These are phyloP conservation scores for Mixornis gularis DNA, from an alignment of 2,113 vertebrate genomes.

Conservation along the genomic window DNA sequence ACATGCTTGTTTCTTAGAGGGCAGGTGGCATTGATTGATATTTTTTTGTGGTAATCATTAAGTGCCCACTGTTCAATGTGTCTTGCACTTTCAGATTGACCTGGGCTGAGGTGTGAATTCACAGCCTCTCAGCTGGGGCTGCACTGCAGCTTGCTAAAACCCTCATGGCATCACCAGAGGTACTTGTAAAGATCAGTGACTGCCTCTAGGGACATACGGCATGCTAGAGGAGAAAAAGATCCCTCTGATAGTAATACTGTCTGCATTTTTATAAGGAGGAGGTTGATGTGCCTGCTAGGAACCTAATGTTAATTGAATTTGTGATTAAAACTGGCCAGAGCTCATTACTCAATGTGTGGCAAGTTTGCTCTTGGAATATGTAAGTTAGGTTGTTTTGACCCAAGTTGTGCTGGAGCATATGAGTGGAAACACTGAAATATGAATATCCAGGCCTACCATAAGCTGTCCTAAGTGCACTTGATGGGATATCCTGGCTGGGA, in stretches of 20 bases:
- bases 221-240: neutral
- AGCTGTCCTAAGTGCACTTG: neutral
- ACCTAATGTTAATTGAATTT: neutral
- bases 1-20: neutral
- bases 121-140: neutral
- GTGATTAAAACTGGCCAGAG: neutral
- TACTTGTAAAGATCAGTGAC: neutral
- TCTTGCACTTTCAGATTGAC: neutral
- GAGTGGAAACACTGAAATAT: neutral
- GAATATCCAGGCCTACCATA: neutral
- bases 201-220: neutral
- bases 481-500: neutral
- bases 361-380: neutral
- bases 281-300: neutral
- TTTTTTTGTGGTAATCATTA: neutral
- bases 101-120: neutral
- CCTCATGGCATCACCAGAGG: neutral
- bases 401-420: neutral
- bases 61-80: neutral
- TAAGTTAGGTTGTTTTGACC: neutral
- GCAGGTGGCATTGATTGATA: neutral
- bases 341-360: neutral
- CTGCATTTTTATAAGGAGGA: neutral
- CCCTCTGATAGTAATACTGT: neutral
- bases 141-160: neutral